Percentiles rank a stretch among this genome's conserved stretches.
These are phyloP conservation scores for Meda fulgida DNA, from an alignment of 2,797 vertebrate genomes.

Conservation along the genomic window DNA sequence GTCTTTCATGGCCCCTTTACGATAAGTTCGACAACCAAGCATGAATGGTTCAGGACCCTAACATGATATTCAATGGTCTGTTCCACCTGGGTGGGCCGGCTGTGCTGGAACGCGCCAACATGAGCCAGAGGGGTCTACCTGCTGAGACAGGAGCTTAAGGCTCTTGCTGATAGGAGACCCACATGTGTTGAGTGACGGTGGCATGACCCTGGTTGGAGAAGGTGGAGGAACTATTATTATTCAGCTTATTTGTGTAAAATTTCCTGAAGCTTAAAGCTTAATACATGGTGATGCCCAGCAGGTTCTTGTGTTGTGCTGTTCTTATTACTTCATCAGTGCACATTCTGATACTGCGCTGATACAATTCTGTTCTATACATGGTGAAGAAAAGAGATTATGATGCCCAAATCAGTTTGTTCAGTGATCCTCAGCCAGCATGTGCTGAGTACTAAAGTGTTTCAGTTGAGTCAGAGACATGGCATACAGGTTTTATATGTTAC, in stretches of 20 bases:
- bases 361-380: not conserved
- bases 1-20: constrained; percentile 42
- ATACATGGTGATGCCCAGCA: not conserved
- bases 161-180: constrained; percentile 43
- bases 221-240: constrained; percentile 23
- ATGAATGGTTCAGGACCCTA: constrained; percentile 49
- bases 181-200: constrained; percentile 51
- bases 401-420: not conserved
- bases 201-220: constrained; percentile 34
- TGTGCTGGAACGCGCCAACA: constrained; percentile 43
- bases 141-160: constrained; percentile 46
- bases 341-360: not conserved
- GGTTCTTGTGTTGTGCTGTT: not conserved
- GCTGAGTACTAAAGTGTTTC: not conserved
- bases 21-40: constrained; percentile 57
- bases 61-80: constrained; percentile 53
- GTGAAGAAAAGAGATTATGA: not conserved
- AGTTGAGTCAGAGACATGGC: not conserved
- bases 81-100: constrained; percentile 60
- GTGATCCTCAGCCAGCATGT: constrained; percentile 1
- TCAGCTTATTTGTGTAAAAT: not conserved
- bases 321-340: not conserved
- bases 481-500: not conserved
- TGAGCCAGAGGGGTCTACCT: constrained; percentile 40
- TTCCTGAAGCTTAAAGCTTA: not conserved